phyloP scores from a whole-genome alignment of 2,797 vertebrate species.

The Parotocinclus haroldoi region DNA sequence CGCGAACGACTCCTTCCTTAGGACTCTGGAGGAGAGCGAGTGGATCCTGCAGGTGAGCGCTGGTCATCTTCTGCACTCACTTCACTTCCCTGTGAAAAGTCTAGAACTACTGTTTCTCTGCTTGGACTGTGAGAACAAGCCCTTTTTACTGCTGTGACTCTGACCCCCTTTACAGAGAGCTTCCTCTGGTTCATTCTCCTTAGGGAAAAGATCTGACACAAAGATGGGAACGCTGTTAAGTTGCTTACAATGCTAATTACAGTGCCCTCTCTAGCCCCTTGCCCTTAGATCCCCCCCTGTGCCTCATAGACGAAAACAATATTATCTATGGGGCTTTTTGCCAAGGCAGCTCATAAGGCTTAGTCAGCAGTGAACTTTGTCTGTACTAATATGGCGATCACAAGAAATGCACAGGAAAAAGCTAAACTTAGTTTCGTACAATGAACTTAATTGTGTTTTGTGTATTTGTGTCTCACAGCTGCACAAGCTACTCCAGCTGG shows the following conservation, averaged over 20 bases:
- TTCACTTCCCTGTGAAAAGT: too few species aligned
- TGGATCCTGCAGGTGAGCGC: constrained; percentile 98
- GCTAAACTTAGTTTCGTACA: too few species aligned
- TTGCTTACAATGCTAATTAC: constrained; percentile 52
- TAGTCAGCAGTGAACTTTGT: constrained; percentile 43
- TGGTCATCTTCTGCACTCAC: too few species aligned
- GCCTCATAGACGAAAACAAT: constrained; percentile 41
- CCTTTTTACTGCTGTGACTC: constrained; percentile 47
- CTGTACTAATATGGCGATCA: constrained; percentile 38
- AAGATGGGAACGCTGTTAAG: constrained; percentile 46
- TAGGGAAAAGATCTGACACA: constrained; percentile 55
- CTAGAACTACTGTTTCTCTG: neutral
- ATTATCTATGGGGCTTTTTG: constrained; percentile 57
- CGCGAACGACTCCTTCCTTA: constrained; percentile 87
- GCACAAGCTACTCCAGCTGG: constrained; percentile 91
- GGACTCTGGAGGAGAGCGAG: constrained; percentile 90
- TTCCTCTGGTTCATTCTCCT: constrained; percentile 54
- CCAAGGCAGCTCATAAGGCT: constrained; percentile 27
- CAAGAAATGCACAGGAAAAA: constrained; percentile 43
- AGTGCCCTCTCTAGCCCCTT: constrained; percentile 51
- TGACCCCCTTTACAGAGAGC: constrained; percentile 55
- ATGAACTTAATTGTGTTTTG: constrained; percentile 21
- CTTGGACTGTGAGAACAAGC: constrained; percentile 47
- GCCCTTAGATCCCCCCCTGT: constrained; percentile 45
- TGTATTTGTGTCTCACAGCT: constrained; percentile 73